These are phyloP conservation scores for Acrossocheilus wenchowensis DNA, from an alignment of 2,797 vertebrate species.

Conservation along the genomic window DNA sequence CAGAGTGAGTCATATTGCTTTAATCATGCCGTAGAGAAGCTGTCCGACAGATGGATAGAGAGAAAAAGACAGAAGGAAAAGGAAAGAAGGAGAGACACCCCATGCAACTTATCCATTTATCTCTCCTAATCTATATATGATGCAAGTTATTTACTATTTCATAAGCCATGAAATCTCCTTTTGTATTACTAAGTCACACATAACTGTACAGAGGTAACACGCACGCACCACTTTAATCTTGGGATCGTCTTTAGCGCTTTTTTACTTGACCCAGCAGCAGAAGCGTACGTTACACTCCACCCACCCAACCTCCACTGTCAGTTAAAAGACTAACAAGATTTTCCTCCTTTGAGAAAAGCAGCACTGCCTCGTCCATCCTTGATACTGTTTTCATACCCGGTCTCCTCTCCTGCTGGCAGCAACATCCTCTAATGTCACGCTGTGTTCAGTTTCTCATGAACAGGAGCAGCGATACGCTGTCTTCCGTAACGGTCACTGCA, in stretches of 20 bases:
- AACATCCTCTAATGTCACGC: conserved; percentile 12
- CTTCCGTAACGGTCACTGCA: background rate
- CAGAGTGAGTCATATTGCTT: conserved; percentile 52
- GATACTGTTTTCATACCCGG: background rate
- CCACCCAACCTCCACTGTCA: conserved; percentile 26
- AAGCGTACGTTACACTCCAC: conserved; percentile 12
- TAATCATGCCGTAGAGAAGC: conserved; percentile 47
- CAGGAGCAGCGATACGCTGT: background rate
- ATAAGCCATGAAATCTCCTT: background rate
- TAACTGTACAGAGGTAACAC: background rate
- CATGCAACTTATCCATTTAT: conserved; percentile 20
- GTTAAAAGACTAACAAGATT: conserved; percentile 25
- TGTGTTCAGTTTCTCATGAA: background rate
- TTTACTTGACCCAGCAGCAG: conserved; percentile 23
- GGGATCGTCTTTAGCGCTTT: background rate
- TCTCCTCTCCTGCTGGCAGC: conserved; percentile 9
- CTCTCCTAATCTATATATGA: background rate
- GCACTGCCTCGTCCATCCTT: conserved; percentile 2
- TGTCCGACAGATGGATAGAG: conserved; percentile 56
- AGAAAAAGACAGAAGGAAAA: conserved; percentile 56
- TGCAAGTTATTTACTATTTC: background rate
- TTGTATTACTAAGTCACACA: background rate
- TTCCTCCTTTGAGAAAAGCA: conserved; percentile 29
- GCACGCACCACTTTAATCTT: background rate
- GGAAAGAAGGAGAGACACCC: conserved; percentile 18